Percentiles rank a stretch among this genome's conserved stretches.
Evolutionary conservation across 2,797 vertebrate species (phyloP).

Genomic region (Chelon auratus): DNA sequence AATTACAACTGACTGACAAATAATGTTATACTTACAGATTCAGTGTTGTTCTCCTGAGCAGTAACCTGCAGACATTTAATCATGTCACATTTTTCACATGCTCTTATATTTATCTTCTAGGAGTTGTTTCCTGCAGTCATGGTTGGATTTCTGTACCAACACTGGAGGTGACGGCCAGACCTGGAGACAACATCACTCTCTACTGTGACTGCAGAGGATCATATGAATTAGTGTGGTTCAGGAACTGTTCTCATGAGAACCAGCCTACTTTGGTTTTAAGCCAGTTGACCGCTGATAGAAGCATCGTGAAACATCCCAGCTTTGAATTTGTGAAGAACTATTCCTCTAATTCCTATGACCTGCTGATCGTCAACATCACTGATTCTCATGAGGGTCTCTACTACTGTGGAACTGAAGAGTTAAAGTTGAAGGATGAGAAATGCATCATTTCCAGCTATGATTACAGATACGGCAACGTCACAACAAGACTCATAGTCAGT

Average conservation of each 20-base stretch:
- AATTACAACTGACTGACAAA: neutral
- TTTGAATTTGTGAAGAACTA: constrained; percentile 4
- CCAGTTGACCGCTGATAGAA: neutral
- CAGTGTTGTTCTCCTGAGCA: no score
- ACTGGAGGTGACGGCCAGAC: no score
- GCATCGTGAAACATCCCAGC: neutral
- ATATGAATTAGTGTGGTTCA: constrained; percentile 35
- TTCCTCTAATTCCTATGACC: constrained; percentile 43
- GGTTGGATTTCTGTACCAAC: no score
- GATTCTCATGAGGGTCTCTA: constrained; percentile 54
- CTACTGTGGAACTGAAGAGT: constrained; percentile 58
- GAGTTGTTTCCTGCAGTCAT: neutral
- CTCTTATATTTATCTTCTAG: constrained; percentile 16
- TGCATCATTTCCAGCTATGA: accelerated
- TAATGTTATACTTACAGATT: neutral
- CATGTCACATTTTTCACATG: neutral
- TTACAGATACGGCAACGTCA: constrained; percentile 19
- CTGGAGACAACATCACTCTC: constrained; percentile 21
- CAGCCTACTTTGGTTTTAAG: constrained; percentile 38
- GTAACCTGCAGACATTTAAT: neutral
- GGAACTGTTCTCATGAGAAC: constrained; percentile 55
- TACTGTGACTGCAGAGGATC: constrained; percentile 37
- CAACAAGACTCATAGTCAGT: constrained; percentile 37
- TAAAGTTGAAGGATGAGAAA: neutral
- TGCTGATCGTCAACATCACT: constrained; percentile 55